These are phyloP conservation scores for Bugulina stolonifera DNA, from an alignment of 2,888 invertebrate species.

Conservation along the genomic window DNA sequence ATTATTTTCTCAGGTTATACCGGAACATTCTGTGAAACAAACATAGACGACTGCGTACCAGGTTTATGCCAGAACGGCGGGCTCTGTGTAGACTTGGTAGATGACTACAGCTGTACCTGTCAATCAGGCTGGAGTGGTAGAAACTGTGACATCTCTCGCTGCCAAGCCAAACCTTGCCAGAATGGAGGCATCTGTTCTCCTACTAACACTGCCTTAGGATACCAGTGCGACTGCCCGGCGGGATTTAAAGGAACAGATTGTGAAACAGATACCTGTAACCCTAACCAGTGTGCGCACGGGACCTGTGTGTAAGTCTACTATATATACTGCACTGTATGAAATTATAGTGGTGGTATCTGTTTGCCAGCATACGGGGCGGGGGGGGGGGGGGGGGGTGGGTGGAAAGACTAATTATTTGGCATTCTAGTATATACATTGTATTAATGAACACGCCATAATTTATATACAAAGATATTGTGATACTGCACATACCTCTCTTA, in stretches of 20 bases:
- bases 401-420: no score
- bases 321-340: no score
- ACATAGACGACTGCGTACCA: slow-evolving; percentile 9
- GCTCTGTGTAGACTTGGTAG: slow-evolving; percentile 2
- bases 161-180: background rate
- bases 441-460: no score
- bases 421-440: no score
- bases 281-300: slow-evolving; percentile 7
- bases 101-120: slow-evolving; percentile 12
- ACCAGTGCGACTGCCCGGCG: slow-evolving; percentile 1
- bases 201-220: background rate
- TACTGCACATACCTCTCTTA: background rate
- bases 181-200: slow-evolving; percentile 17
- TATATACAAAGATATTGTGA: no score
- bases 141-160: background rate
- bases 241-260: background rate
- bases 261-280: background rate
- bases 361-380: no score
- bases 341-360: no score
- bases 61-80: slow-evolving; percentile 13
- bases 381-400: no score
- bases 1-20: slow-evolving; percentile 7
- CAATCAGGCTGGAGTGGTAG: background rate
- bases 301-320: slow-evolving; percentile 5
- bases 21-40: background rate